Conservation (phyloP, 2,888 invertebrate genomes). For the Euzetes globulus region DNA sequence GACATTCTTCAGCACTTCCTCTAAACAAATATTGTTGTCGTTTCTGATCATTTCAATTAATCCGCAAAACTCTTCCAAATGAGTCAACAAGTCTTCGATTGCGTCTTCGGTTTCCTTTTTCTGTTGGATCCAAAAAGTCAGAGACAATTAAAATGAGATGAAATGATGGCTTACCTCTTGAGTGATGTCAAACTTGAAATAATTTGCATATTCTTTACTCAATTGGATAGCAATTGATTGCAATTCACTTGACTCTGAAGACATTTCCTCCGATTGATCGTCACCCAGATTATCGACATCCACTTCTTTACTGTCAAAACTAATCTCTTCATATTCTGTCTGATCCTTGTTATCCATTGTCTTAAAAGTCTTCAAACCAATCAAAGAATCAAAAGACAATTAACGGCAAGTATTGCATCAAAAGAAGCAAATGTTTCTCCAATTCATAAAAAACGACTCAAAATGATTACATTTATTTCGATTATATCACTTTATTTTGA, state of each 20-base stretch:
- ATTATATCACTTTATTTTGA: too few species aligned
- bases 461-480: too few species aligned
- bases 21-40: constrained; percentile 31
- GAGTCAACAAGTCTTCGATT: constrained; percentile 36
- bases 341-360: background rate
- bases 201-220: constrained; percentile 33
- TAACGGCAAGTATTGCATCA: background rate
- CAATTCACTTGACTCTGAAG: background rate
- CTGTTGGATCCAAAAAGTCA: constrained; percentile 13
- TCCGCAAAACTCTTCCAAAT: constrained; percentile 38
- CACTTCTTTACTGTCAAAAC: background rate
- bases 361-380: background rate
- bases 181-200: constrained; percentile 31
- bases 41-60: constrained; percentile 36
- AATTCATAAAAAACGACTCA: background rate
- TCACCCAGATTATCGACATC: background rate
- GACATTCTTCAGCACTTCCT: constrained; percentile 23
- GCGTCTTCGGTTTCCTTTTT: constrained; percentile 32
- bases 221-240: constrained; percentile 12
- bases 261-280: background rate
- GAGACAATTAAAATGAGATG: background rate
- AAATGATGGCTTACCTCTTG: constrained; percentile 8
- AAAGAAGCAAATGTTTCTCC: background rate
- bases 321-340: constrained; percentile 13
- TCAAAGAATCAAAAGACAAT: background rate